phyloP scores from a whole-genome alignment of 2,113 vertebrate species.

The Pipa parva region DNA sequence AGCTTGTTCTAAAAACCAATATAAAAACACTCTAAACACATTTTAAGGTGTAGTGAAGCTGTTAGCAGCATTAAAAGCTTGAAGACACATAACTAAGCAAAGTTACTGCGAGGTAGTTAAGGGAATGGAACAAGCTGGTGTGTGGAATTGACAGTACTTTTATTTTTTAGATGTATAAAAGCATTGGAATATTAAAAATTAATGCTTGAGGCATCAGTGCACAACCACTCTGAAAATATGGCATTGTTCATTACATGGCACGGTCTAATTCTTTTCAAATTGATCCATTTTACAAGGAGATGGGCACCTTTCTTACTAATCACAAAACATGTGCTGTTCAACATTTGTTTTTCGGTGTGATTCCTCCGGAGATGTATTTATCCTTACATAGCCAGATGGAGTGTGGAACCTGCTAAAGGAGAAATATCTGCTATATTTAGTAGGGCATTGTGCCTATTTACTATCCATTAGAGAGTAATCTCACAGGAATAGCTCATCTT shows the following conservation, averaged over 20 bases:
- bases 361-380: too few species aligned
- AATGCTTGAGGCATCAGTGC: slow-evolving; percentile 18
- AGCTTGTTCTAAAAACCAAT: slow-evolving; percentile 3
- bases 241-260: slow-evolving; percentile 23
- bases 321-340: not conserved
- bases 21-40: not conserved
- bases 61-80: slow-evolving; percentile 7
- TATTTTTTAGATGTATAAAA: slow-evolving; percentile 12
- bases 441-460: too few species aligned
- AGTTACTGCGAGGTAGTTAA: not conserved
- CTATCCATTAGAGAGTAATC: too few species aligned
- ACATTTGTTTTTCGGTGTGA: not conserved
- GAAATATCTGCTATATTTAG: too few species aligned
- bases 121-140: not conserved
- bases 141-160: slow-evolving; percentile 1
- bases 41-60: slow-evolving; percentile 1
- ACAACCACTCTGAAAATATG: slow-evolving; percentile 2
- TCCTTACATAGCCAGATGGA: too few species aligned
- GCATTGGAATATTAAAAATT: slow-evolving; percentile 33
- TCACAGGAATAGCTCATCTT: too few species aligned
- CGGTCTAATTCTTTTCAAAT: slow-evolving; percentile 33
- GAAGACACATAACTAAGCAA: slow-evolving; percentile 8
- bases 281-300: slow-evolving; percentile 22
- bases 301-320: not conserved
- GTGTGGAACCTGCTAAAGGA: too few species aligned